A percentile compares a stretch with the other conserved stretches of the same genome.
Evolutionary conservation across 1,140 invertebrate species (phyloP).

Genomic region (Drosophila leontia): DNA sequence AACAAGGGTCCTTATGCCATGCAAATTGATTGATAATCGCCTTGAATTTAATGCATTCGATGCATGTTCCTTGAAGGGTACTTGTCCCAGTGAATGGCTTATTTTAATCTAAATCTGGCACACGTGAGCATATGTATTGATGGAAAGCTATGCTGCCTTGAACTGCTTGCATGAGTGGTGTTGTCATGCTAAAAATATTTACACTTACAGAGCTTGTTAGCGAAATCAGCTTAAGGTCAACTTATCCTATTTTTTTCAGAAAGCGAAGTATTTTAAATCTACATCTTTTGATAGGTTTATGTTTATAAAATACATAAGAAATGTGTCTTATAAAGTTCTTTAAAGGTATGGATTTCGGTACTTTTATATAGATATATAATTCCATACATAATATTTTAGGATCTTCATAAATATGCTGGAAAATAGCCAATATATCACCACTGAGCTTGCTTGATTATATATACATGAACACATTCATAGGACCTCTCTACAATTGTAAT

Average conservation of each 20-base stretch:
- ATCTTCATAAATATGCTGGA: background rate
- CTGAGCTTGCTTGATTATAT: conserved; percentile 24
- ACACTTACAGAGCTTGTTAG: too few relatives aligned
- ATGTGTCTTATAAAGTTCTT: too few relatives aligned
- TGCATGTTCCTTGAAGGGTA: conserved; percentile 20
- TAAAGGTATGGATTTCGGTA: background rate
- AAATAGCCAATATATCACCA: background rate
- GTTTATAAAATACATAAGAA: too few relatives aligned
- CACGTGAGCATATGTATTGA: conserved; percentile 57
- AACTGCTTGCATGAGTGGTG: background rate
- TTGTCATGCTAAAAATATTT: too few relatives aligned
- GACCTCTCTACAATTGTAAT: conserved; percentile 17
- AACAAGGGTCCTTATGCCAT: conserved; percentile 32
- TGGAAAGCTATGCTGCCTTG: conserved; percentile 13
- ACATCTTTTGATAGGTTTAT: too few relatives aligned
- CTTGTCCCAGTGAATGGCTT: conserved; percentile 21
- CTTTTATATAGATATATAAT: background rate
- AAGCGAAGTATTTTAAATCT: too few relatives aligned
- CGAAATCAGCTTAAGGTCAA: too few relatives aligned
- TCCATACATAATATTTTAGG: background rate
- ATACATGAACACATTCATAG: conserved; percentile 34
- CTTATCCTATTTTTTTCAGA: too few relatives aligned
- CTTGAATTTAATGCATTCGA: conserved; percentile 25
- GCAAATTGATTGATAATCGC: conserved; percentile 69
- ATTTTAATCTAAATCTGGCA: conserved; percentile 38